phyloP scores from a whole-genome alignment of 2,113 vertebrate species.

The Odontophorus gujanensis region DNA sequence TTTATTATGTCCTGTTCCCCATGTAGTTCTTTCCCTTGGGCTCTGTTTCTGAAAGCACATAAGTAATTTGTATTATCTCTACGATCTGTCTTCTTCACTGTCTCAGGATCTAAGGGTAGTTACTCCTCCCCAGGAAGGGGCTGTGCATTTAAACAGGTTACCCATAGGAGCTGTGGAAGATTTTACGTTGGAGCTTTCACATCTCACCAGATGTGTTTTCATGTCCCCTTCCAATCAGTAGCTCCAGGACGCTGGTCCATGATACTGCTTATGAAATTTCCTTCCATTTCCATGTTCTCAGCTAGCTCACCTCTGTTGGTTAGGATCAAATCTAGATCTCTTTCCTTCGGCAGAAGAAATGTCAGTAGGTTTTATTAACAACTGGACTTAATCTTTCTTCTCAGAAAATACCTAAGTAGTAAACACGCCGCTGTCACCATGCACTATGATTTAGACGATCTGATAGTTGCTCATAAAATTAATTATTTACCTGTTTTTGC shows the following conservation, averaged over 20 bases:
- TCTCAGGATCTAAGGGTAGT: not conserved
- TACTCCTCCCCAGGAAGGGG: not conserved
- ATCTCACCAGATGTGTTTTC: not conserved
- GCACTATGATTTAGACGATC: not conserved
- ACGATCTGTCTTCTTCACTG: not conserved
- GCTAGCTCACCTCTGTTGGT: not conserved
- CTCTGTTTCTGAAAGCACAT: not conserved
- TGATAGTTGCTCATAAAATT: not conserved
- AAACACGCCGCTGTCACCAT: not conserved
- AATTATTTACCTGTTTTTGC: not conserved
- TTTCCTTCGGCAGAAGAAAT: not conserved
- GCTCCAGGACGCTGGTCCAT: not conserved
- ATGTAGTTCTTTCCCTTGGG: not conserved
- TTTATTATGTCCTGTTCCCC: not conserved
- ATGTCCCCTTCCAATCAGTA: not conserved
- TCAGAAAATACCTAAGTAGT: not conserved
- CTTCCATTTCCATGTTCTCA: not conserved
- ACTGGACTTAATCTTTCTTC: not conserved
- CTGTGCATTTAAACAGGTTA: not conserved
- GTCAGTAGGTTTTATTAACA: not conserved
- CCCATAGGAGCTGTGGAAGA: not conserved
- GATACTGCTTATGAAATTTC: not conserved
- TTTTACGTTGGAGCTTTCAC: not conserved
- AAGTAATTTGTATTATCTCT: not conserved
- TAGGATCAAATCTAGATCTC: not conserved